Evolutionary conservation across 2,888 invertebrate genomes (phyloP).

Genomic region (Tridacna gigas): DNA sequence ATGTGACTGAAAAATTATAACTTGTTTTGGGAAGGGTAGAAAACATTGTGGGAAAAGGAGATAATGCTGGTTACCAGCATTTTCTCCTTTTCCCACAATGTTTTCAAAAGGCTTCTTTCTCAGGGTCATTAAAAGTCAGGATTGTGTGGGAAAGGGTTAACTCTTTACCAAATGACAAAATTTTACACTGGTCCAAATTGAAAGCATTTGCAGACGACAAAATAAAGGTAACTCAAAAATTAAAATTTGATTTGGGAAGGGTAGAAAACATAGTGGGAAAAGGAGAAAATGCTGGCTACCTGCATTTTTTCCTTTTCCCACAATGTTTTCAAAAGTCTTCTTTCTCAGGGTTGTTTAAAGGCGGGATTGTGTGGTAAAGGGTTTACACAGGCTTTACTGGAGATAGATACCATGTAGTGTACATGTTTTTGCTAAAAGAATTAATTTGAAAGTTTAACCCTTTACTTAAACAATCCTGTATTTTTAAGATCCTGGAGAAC

Average conservation of each 20-base stretch:
- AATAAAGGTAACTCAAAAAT: no score
- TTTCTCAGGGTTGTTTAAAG: no score
- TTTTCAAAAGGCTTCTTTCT: neutral
- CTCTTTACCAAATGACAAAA: neutral
- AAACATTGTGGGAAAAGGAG: slow-evolving; percentile 1
- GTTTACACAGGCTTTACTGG: no score
- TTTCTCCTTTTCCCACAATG: neutral
- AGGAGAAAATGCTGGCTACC: neutral
- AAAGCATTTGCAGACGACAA: no score
- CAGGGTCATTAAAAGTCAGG: neutral
- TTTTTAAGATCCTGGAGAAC: no score
- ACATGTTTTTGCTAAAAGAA: no score
- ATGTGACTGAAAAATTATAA: neutral
- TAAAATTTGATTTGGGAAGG: neutral
- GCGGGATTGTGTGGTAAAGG: no score
- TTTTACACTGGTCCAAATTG: no score
- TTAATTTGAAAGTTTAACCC: no score
- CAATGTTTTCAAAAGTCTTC: slow-evolving; percentile 6
- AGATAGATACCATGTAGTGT: no score
- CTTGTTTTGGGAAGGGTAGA: neutral
- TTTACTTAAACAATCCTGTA: no score
- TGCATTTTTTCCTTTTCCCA: neutral
- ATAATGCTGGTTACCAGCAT: neutral
- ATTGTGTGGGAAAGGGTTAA: neutral
- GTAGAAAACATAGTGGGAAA: neutral